These are phyloP conservation scores for Nanorana parkeri DNA, from an alignment of 2,113 vertebrate genomes.

Conservation along the genomic window DNA sequence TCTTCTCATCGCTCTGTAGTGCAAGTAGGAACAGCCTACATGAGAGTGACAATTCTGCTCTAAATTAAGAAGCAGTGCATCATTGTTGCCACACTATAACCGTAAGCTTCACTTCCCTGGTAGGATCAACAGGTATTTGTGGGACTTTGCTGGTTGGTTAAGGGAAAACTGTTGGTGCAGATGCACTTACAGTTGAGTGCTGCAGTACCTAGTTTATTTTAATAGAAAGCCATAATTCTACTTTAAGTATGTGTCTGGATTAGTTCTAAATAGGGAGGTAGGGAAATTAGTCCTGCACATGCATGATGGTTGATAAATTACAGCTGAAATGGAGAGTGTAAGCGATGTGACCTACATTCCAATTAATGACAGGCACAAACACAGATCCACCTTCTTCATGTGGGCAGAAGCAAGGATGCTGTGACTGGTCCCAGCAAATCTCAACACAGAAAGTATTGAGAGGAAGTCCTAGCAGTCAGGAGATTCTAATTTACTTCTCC, in stretches of 20 bases:
- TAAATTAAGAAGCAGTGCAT: no score
- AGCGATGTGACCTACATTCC: slow-evolving; percentile 50
- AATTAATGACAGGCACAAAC: slow-evolving; percentile 16
- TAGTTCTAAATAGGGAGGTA: slow-evolving; percentile 19
- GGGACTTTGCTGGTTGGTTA: neutral
- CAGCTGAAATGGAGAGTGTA: slow-evolving; percentile 3
- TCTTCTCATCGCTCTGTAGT: no score
- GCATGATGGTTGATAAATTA: slow-evolving; percentile 31
- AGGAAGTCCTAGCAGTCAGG: neutral
- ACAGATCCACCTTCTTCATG: slow-evolving; percentile 18
- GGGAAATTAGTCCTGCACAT: slow-evolving; percentile 52
- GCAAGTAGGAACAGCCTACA: no score
- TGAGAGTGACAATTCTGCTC: no score
- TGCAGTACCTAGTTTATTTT: no score
- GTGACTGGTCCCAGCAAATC: slow-evolving; percentile 17
- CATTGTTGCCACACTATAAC: no score
- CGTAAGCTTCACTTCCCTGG: no score
- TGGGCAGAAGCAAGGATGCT: slow-evolving; percentile 25
- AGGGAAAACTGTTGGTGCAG: no score
- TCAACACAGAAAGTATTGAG: neutral
- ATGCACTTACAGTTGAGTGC: no score
- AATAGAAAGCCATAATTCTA: no score
- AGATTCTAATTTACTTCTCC: slow-evolving; percentile 15
- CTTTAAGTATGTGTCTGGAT: slow-evolving; percentile 28
- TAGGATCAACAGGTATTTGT: no score